Evolutionary conservation across 2,797 vertebrate species (phyloP).

Genomic region (Ptychobarbus kaznakovi): DNA sequence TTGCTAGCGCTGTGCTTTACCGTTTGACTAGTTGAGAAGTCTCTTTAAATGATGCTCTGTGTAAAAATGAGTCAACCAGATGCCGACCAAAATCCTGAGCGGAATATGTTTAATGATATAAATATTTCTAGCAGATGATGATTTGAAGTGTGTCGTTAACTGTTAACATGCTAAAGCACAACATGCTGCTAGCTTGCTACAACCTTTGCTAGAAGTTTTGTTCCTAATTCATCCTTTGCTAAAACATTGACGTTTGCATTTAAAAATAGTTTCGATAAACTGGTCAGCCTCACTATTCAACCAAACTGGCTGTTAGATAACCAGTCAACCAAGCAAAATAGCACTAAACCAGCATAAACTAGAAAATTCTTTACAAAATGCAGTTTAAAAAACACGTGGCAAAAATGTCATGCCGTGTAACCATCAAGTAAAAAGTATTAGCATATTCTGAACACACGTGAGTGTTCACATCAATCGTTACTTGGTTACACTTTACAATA

Average conservation of each 20-base stretch:
- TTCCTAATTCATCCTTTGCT: not conserved
- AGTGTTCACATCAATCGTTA: not conserved
- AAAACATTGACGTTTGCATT: not conserved
- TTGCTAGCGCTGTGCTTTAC: not conserved
- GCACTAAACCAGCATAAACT: not conserved
- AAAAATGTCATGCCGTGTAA: not conserved
- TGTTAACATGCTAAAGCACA: slow-evolving; percentile 11
- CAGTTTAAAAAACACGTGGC: not conserved
- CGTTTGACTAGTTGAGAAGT: not conserved
- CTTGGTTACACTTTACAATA: not conserved
- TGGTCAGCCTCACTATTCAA: not conserved
- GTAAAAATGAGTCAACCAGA: not conserved
- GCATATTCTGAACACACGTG: not conserved
- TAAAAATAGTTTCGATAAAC: not conserved
- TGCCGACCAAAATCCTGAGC: not conserved
- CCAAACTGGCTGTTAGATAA: not conserved
- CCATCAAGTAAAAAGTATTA: not conserved
- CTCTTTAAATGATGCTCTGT: not conserved
- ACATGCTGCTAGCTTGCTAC: not conserved
- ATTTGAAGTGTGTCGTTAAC: not conserved
- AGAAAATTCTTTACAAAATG: not conserved
- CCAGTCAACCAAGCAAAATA: not conserved
- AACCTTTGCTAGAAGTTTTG: not conserved
- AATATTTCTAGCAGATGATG: not conserved
- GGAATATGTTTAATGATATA: not conserved